These are phyloP conservation scores for Micromys minutus DNA, from an alignment of 2,113 vertebrate species.

Conservation along the genomic window DNA sequence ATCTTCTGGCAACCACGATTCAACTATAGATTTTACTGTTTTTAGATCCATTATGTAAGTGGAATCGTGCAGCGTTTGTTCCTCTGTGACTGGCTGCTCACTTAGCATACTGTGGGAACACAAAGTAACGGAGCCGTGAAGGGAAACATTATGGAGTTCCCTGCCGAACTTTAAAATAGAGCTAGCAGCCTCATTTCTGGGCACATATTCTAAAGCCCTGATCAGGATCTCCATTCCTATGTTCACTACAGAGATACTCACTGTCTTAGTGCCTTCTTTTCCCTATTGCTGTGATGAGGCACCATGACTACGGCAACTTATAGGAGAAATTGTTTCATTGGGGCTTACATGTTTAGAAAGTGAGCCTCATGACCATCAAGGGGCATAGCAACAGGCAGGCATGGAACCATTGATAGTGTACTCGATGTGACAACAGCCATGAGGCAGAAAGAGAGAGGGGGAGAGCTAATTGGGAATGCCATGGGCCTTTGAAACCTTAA, in stretches of 20 bases:
- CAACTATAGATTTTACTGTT: background rate
- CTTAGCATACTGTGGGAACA: slow-evolving; percentile 27
- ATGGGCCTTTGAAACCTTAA: background rate
- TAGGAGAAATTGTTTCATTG: background rate
- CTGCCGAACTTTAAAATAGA: slow-evolving; percentile 38
- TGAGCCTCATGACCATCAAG: background rate
- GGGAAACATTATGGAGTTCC: slow-evolving; percentile 25
- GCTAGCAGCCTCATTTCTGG: background rate
- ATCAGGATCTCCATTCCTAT: background rate
- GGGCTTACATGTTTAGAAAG: background rate
- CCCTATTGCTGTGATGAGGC: background rate
- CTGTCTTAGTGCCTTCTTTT: background rate
- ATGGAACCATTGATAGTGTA: background rate
- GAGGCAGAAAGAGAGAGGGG: background rate
- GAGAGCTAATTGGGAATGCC: background rate
- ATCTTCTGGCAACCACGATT: background rate
- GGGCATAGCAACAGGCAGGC: background rate
- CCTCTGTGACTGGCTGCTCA: slow-evolving; percentile 15
- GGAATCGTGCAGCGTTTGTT: background rate
- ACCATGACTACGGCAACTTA: background rate
- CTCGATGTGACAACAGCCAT: background rate
- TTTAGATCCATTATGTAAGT: background rate
- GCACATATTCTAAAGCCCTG: background rate
- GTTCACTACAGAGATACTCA: background rate
- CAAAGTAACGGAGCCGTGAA: slow-evolving; percentile 21